Percentiles rank a stretch among this genome's conserved stretches.
Conservation (phyloP, 2,888 invertebrate species). For the Athripsodes cinereus region DNA sequence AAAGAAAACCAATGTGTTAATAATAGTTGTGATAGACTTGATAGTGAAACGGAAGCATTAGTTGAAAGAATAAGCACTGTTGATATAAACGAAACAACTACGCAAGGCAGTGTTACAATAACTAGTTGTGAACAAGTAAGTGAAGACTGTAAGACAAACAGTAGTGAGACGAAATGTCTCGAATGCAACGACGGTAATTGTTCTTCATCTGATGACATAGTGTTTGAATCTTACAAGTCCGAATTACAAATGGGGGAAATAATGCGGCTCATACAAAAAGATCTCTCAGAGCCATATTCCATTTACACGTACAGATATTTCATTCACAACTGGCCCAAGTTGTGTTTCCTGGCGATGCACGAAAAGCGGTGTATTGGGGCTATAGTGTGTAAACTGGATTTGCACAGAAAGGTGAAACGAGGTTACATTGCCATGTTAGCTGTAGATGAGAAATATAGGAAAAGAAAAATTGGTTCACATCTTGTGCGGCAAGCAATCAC, state of each 20-base stretch:
- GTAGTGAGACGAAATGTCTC: slow-evolving; percentile 11
- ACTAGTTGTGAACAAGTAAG: slow-evolving; percentile 5
- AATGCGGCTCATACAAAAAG: slow-evolving; percentile 97
- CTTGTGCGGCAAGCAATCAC: slow-evolving; percentile 74
- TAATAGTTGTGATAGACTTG: slow-evolving; percentile 14
- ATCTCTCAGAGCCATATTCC: slow-evolving; percentile 98
- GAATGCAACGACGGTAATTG: slow-evolving; percentile 17
- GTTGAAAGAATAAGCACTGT: slow-evolving; percentile 1
- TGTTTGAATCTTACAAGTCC: slow-evolving; percentile 65
- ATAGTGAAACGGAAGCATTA: neutral
- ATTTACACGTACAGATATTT: slow-evolving; percentile 99
- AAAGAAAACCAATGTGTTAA: slow-evolving; percentile 1
- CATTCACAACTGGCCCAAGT: slow-evolving; percentile 99
- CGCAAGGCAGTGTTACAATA: neutral
- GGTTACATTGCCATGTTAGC: slow-evolving; percentile 99
- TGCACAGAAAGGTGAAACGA: slow-evolving; percentile 83
- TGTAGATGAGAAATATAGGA: slow-evolving; percentile 91
- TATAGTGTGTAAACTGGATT: slow-evolving; percentile 97
- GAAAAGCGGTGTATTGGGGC: slow-evolving; percentile 89
- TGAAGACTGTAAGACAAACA: neutral
- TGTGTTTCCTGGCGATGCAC: slow-evolving; percentile 94
- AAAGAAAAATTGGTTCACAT: slow-evolving; percentile 86
- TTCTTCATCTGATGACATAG: slow-evolving; percentile 15
- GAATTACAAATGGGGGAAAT: slow-evolving; percentile 98
- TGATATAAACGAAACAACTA: neutral